Conservation (phyloP, 2,113 vertebrate species). For the Turdus rufiventris region DNA sequence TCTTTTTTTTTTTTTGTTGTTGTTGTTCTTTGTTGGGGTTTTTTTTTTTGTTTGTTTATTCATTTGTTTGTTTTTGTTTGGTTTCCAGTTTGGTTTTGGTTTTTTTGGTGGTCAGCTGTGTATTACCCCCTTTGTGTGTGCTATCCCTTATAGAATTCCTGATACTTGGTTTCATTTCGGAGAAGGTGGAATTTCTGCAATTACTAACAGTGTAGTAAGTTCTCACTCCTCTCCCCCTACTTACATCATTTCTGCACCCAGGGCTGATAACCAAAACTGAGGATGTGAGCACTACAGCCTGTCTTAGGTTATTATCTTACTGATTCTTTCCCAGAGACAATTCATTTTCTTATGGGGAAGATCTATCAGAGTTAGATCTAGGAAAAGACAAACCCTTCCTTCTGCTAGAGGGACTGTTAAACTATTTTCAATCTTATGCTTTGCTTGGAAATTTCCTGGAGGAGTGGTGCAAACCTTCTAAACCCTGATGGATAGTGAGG, state of each 20-base stretch:
- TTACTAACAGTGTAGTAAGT: neutral
- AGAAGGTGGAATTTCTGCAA: neutral
- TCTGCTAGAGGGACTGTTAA: neutral
- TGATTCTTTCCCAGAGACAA: neutral
- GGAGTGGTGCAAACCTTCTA: rapidly evolving
- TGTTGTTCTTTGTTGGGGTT: too few species aligned
- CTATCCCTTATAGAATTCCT: neutral
- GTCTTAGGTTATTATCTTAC: neutral
- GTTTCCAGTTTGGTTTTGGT: too few species aligned
- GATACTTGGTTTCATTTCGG: neutral
- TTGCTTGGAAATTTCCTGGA: neutral
- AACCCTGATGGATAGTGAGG: neutral
- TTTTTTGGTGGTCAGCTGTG: neutral
- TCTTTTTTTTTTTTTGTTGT: neutral
- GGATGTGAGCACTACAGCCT: neutral
- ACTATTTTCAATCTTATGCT: neutral
- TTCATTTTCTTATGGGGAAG: neutral
- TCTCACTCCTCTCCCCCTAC: neutral
- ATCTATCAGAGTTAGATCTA: neutral
- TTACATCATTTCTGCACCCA: neutral
- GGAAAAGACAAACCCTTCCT: neutral
- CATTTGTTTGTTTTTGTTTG: too few species aligned
- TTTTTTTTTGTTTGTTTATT: too few species aligned
- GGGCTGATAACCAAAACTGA: neutral
- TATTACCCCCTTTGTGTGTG: neutral